A percentile compares a stretch with the other conserved stretches of the same genome.
phyloP scores from a whole-genome alignment of 1,140 invertebrate species.

The Battus philenor region DNA sequence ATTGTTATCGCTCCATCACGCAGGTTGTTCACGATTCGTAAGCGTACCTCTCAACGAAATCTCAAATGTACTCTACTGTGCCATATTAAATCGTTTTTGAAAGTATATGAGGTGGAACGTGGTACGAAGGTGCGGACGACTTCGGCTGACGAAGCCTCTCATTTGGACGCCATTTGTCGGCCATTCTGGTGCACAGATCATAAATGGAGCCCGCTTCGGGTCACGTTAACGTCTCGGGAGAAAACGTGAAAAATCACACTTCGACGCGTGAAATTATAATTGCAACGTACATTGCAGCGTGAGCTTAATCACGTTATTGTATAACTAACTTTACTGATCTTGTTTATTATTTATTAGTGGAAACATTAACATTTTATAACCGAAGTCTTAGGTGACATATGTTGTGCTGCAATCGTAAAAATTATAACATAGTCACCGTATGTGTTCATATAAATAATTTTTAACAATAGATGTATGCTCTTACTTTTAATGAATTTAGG shows the following conservation, averaged over 20 bases:
- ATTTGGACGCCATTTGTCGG: constrained; percentile 74
- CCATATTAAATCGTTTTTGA: constrained; percentile 10
- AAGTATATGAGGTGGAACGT: constrained; percentile 37
- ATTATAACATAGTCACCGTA: no score
- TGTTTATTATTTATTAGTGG: no score
- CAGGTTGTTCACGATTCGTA: constrained; percentile 19
- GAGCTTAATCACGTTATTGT: no score
- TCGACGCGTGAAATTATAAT: constrained; percentile 60
- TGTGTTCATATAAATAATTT: no score
- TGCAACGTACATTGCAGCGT: constrained; percentile 13
- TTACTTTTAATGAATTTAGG: no score
- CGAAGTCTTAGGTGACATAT: no score
- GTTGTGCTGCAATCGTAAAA: no score
- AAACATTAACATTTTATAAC: no score
- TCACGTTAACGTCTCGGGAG: constrained; percentile 66
- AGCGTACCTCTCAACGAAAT: constrained; percentile 5
- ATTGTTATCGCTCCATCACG: constrained; percentile 22
- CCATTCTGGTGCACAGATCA: constrained; percentile 71
- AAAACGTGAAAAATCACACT: constrained; percentile 73
- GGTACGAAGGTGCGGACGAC: constrained; percentile 49
- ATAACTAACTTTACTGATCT: no score
- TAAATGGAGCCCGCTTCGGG: constrained; percentile 69
- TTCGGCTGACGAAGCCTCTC: constrained; percentile 70
- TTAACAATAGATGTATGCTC: no score
- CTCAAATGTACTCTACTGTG: constrained; percentile 26